Evolutionary conservation across 35 echinoderm and acorn worm species (phyloP), one percentile per base, ranked within the genome.

Genomic region (Amphiura filiformis): DNA sequence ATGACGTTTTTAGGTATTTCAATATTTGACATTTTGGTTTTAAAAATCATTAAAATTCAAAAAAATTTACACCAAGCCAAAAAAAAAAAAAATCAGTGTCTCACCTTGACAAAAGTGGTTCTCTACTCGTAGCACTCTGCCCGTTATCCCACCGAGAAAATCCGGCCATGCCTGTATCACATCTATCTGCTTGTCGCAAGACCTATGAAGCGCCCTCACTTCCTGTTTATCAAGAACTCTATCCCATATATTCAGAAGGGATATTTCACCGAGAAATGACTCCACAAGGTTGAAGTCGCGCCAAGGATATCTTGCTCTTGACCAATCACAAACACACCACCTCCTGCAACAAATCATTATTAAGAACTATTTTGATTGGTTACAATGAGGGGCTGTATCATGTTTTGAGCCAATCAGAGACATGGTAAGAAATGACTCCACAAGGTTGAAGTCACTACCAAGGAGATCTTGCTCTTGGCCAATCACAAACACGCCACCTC

Each of bases 401-500:
- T n/a, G n/a, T n/a, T n/a, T n/a, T n/a, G n/a, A n/a, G n/a, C n/a
- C n/a, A n/a, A n/a, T n/a, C n/a, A n/a, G n/a, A n/a, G n/a, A n/a
- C n/a, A n/a, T n/a, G n/a, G n/a, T n/a, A n/a, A 98, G 42, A 61
- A 98, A 98, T 7, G 96, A 88, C 47, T 98, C 92, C 23, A 56
- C 30, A 0, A 86, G 82, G 1, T 87, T 56, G 87, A 98, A 98
- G 35, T 84, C 90, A 15, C 96, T 93, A 1, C 96, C 96, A 4
- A 80, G 57, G 34, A 76, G 15, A 57, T 98, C 93, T 81, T 98
- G 96, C 39, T 98, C 96, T 64, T 98, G 96, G 56, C 96, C 96
- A 31, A 98, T 31, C 4, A 98, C 87, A 18, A 98, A 90, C 9
- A 87, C 84, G 30, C 96, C 96, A 81, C 96, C 90, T 39, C 96